Base-by-base conservation (phyloP, 2,113 vertebrate species). In the Thomomys bottae region DNA sequence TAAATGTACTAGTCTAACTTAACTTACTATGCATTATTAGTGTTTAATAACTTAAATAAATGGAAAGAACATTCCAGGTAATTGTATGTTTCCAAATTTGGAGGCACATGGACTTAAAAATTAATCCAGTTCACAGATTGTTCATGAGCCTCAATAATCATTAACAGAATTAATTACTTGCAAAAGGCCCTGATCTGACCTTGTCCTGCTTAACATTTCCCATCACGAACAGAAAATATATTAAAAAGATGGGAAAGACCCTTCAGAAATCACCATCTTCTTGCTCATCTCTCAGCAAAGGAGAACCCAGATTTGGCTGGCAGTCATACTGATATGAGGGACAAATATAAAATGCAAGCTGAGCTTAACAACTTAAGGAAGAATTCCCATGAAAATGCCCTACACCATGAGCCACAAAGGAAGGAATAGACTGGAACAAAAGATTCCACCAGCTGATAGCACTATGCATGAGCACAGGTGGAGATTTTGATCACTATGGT, bases 51-150 rank as follows among this genome's bases (percentile, higher is more conserved):
- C 59, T 79, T 90, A 93, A 78, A 84, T 49, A 86, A 88, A 90
- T 20, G 84, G 79, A 95, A 92, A 70, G 21, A 21, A 92, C 76
- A 95, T 38, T 95, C 75, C 90, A 79, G 63, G 18, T n/a, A 84
- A 28, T 71, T 77, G 54, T 61, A 21, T 61, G 59, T 79, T 89
- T 14, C 66, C 82, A 34, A 93, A 73, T 45, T 88, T 92, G 23
- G 42, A 79, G 42, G 83, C 75, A 86, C 72, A 26, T 72, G 40
- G 61, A 2, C 64, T 96, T 70, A 85, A 85, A 93, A 90, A 79
- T 85, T 34, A 83, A 90, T 36, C 76, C 57, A 90, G 61, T 75
- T 78, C 30, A 59, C 6, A 61, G 24, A 73, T 67, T 49, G 17
- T 1, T 68, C 57, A 68, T 85, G 26, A 90, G 90, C 38, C 73